Evolutionary conservation across 2,888 invertebrate genomes (phyloP), one percentile per base, ranked within the genome.

Genomic region (Diploptera punctata): DNA sequence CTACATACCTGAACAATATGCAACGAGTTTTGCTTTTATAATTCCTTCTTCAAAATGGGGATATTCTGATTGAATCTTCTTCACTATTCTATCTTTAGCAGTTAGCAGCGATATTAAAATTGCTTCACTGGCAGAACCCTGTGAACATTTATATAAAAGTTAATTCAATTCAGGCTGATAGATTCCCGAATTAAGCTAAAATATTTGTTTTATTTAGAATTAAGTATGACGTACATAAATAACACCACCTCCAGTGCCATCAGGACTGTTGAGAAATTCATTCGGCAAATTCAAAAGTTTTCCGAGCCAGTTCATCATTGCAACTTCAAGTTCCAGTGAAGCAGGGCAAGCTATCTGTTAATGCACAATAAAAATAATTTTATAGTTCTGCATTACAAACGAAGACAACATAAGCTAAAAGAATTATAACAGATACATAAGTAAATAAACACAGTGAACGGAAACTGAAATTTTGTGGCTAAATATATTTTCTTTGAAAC

Each of bases 261-360:
- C 88, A 1, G 90, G 88, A 77, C 90, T 88, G 79, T 92, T 92
- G 3, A 96, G 85, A 80, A 97, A 97, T 75, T 92, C 89, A 72
- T 91, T 86, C 0, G 98, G 97, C 7, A 98, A 84, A 54, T 90
- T 89, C n/a, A 97, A 82, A 80, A 96, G 85, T 83, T 95, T 94
- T 3, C 93, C 97, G 57, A 98, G 83, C 97, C 97, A 98, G 81
- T 98, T 94, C 93, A 97, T 92, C 77, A 94, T 93, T 1, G 93
- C 88, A 16, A 96, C 93, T 84, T 97, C 97, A 31, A 98, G 86
- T 83, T 98, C 97, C 0, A 97, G 97, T 81, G 94, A 96, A 0
- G 94, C 95, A 0, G 95, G 95, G 79, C 93, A 92, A 26, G 93
- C 86, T 76, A 92, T 89, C 93, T 49, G 49, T 10, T 19, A 49